A percentile compares a stretch with the other conserved stretches of the same genome.
phyloP scores from a whole-genome alignment of 2,797 vertebrate genomes.

The Scyliorhinus canicula region DNA sequence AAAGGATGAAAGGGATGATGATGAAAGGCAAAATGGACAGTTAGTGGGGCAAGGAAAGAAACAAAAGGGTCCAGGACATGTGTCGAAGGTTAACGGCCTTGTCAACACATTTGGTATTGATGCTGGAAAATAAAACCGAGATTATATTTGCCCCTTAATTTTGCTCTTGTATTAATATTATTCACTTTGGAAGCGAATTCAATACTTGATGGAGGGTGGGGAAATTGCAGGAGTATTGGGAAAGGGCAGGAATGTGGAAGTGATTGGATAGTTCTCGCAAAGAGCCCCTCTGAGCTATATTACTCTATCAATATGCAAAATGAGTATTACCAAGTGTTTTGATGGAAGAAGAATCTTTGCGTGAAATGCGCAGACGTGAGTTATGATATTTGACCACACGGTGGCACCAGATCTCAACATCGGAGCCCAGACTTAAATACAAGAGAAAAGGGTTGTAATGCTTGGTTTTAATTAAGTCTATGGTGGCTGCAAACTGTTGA shows the following conservation, averaged over 20 bases:
- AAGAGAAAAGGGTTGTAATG: not conserved
- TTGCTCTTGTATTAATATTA: not conserved
- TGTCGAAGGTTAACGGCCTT: not conserved
- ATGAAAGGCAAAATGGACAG: not conserved
- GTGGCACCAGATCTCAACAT: not conserved
- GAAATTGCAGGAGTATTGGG: not conserved
- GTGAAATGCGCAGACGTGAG: not conserved
- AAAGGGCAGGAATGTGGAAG: not conserved
- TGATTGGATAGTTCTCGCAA: not conserved
- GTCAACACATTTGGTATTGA: not conserved
- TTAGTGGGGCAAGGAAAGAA: not conserved
- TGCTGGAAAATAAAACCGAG: not conserved
- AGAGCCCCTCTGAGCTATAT: not conserved
- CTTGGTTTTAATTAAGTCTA: not conserved
- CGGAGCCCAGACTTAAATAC: not conserved
- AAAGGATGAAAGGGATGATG: not conserved
- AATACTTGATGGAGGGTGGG: no score
- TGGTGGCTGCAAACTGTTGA: not conserved
- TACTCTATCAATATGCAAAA: not conserved
- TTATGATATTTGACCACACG: not conserved
- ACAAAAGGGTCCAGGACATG: not conserved
- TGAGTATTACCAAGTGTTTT: not conserved
- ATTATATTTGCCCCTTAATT: not conserved
- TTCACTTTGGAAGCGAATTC: not conserved
- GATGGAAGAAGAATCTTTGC: not conserved